Percentiles rank a stretch among this genome's conserved stretches.
Evolutionary conservation across 1,140 invertebrate genomes (phyloP).

Genomic region (Dolichoris vasculosae): DNA sequence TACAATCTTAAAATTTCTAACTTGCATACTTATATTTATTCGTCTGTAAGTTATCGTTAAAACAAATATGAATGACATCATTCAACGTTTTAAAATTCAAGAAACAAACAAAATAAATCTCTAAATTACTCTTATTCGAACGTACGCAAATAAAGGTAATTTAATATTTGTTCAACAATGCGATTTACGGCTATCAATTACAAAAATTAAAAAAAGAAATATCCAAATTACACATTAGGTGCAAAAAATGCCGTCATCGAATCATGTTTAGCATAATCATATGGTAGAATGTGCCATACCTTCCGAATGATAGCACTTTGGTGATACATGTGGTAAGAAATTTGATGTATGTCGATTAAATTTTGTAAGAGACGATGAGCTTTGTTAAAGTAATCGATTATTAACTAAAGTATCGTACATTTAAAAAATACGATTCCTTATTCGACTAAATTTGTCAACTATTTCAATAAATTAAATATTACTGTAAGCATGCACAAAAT

Average conservation of each 20-base stretch:
- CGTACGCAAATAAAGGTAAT: background rate
- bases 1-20: too few species aligned
- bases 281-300: background rate
- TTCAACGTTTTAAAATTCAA: background rate
- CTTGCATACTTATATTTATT: too few species aligned
- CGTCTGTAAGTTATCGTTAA: too few species aligned
- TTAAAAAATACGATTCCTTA: too few species aligned
- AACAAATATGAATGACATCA: background rate
- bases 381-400: background rate
- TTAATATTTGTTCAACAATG: background rate
- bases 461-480: too few species aligned
- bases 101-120: background rate
- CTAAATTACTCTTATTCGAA: background rate
- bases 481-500: too few species aligned
- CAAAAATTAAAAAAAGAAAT: background rate
- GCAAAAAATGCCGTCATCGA: background rate
- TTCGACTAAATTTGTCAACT: too few species aligned
- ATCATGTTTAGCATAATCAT: background rate
- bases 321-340: background rate
- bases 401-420: background rate
- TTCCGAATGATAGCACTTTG: background rate
- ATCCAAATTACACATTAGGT: background rate
- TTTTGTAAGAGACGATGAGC: background rate
- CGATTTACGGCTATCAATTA: background rate
- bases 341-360: background rate